These are phyloP conservation scores for Diachasmimorpha longicaudata DNA, from an alignment of 1,140 invertebrate genomes.

Conservation along the genomic window DNA sequence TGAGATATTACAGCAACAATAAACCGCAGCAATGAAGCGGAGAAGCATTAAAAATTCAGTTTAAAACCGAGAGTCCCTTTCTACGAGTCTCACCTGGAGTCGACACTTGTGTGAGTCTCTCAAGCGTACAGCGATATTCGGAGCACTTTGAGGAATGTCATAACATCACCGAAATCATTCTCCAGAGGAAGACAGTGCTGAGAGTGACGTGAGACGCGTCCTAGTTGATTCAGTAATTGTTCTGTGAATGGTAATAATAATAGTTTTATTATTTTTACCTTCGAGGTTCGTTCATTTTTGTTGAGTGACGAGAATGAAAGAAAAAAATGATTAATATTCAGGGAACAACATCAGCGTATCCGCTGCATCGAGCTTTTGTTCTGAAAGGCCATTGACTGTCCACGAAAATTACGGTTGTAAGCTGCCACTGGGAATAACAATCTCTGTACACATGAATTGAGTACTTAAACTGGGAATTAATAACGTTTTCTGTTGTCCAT, in stretches of 20 bases:
- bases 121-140: not conserved
- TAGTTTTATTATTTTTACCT: no score
- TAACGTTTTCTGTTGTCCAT: not conserved
- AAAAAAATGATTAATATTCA: conserved; percentile 38
- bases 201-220: no score
- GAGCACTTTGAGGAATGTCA: not conserved
- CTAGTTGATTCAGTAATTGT: no score
- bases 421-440: conserved; percentile 7
- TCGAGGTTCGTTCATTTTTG: not conserved
- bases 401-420: conserved; percentile 26
- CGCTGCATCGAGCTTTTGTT: conserved; percentile 35
- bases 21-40: conserved; percentile 4
- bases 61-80: conserved; percentile 1
- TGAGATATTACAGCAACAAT: not conserved
- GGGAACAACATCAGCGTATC: conserved; percentile 34
- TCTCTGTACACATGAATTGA: not conserved
- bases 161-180: not conserved
- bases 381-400: conserved; percentile 42
- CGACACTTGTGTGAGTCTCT: not conserved
- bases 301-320: not conserved
- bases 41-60: conserved; percentile 7
- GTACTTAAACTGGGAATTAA: not conserved
- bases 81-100: not conserved
- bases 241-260: no score
- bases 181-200: not conserved